phyloP scores from a whole-genome alignment of 2,113 vertebrate genomes.

The Alectura lathami region DNA sequence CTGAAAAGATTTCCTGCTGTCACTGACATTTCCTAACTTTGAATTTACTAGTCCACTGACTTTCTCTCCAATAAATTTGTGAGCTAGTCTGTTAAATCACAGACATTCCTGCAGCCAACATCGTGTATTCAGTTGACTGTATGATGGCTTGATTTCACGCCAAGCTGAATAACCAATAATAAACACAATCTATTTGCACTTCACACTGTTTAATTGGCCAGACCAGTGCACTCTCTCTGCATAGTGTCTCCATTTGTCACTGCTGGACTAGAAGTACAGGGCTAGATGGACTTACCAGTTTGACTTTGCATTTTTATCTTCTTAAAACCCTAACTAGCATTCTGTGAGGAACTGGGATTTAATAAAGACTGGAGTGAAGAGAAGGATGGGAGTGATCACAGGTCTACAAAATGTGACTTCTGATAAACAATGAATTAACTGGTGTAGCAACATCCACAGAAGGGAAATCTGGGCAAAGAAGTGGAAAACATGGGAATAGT shows the following conservation, averaged over 20 bases:
- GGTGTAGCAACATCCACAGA: background rate
- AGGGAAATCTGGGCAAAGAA: background rate
- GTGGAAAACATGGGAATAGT: background rate
- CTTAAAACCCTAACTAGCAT: background rate
- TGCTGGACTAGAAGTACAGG: background rate
- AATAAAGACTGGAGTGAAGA: background rate
- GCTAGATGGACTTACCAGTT: background rate
- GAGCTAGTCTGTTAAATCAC: background rate
- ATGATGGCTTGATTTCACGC: background rate
- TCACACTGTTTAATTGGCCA: background rate
- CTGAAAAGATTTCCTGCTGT: background rate
- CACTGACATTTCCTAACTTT: background rate
- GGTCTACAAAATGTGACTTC: background rate
- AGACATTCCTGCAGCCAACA: fast-evolving
- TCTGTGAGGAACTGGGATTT: background rate
- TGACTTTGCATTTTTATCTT: background rate
- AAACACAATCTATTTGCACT: background rate
- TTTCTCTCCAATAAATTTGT: background rate
- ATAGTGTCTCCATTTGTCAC: background rate
- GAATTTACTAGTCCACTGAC: background rate
- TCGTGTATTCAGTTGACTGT: background rate
- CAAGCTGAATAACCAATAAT: background rate
- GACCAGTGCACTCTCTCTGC: background rate
- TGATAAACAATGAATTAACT: background rate
- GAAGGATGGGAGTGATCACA: background rate